phyloP scores from a whole-genome alignment of 2,797 vertebrate genomes.

The Lepus oiostolus region DNA sequence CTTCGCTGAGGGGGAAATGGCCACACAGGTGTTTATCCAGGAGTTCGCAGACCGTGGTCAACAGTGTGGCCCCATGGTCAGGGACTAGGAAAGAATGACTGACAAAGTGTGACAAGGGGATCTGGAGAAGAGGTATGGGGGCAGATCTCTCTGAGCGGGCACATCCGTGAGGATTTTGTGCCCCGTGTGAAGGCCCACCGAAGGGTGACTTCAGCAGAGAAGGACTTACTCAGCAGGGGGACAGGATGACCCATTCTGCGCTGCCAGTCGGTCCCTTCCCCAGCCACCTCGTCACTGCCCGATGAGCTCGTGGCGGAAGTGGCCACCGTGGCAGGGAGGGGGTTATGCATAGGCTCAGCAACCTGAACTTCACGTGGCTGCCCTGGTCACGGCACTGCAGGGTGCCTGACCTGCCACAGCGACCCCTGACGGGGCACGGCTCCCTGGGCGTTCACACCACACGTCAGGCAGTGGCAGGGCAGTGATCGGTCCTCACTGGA shows the following conservation, averaged over 20 bases:
- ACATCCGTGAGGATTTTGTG: neutral
- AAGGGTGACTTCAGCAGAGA: neutral
- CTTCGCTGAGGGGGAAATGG: neutral
- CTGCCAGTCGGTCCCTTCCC: neutral
- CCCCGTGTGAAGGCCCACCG: neutral
- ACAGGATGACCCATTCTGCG: neutral
- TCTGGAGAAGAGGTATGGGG: neutral
- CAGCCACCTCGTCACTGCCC: neutral
- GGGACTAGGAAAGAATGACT: neutral
- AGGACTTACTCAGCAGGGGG: neutral
- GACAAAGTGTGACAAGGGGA: neutral
- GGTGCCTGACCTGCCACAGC: neutral
- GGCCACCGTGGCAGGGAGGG: neutral
- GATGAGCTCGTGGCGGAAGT: neutral
- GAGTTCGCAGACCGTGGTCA: neutral
- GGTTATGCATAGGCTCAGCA: too few species aligned
- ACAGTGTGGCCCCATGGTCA: neutral
- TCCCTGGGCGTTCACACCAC: too few species aligned
- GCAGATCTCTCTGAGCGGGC: neutral
- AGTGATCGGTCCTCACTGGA: neutral
- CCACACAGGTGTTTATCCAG: too few species aligned
- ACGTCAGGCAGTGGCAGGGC: too few species aligned
- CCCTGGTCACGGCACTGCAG: neutral
- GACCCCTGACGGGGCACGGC: neutral
- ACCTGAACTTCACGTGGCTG: neutral